Base-by-base conservation (phyloP, 2,113 vertebrate genomes). In the Dipodomys merriami region DNA sequence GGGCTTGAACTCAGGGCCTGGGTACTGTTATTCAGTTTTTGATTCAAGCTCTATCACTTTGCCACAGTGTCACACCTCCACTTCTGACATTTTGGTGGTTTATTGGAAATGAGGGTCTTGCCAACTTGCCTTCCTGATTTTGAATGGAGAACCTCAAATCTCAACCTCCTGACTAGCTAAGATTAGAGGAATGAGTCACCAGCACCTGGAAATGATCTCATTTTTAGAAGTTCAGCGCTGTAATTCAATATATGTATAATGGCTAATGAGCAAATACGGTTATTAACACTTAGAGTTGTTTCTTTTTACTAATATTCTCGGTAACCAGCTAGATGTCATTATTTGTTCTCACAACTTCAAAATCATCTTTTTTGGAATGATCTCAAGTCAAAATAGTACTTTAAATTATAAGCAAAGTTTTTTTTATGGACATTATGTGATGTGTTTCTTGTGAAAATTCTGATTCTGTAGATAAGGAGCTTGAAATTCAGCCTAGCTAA, bases 281-380 rank as follows among this genome's bases (percentile, higher is more conserved):
- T 2, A 46, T 69, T n/a, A 22, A 27, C 53, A 60, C 22, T 74
- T 39, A 35, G 74, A 84, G 62, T 83, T 60, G 33, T 12, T 71
- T 83, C 7, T 76, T 82, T 85, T 83, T 16, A 39, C 23, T 69
- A 23, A 67, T 76, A 74, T 78, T 72, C 30, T 33, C 67, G 71
- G 76, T 53, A 25, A n/a, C 18, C 16, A 49, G 68, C 6, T 1
- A 64, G 18, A 62, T 69, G 15, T n/a, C 29, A 91, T 83, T 20
- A 68, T 88, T 68, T 71, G 25, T 76, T 93, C 22, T 49, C 57
- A 90, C 29, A 81, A 87, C 15, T 72, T 93, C 76, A 82, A 87
- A 78, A 86, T 49, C 33, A 67, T 30, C 53, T 90, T 90, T 83
- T 81, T 76, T 85, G 39, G 46, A 39, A 62, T 60, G 35, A 62